Evolutionary conservation across 2,113 vertebrate species (phyloP), one percentile per base, ranked within the genome.

Genomic region (Rhinopomastus cyanomelas): DNA sequence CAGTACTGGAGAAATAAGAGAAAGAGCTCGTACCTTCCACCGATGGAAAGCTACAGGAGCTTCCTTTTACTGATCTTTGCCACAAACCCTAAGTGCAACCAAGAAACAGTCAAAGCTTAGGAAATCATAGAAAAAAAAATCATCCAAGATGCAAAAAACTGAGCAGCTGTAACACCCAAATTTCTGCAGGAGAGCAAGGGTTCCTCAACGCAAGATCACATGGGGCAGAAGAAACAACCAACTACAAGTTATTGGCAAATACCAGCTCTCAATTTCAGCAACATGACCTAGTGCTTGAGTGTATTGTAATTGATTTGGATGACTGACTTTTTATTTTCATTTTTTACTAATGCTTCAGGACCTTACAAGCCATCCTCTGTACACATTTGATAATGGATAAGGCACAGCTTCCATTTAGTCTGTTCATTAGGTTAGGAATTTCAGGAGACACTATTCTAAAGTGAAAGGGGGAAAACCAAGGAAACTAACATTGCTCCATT

Each of bases 301-400:
- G 81, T 42, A 80, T 51, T 92, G 83, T 48, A 77, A 84, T 72
- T 64, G 15, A 83, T 86, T 93, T 71, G 71, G 29, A 77, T 57
- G 16, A 55, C 23, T 71, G 36, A n/a, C 14, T 83, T 92, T 78
- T 88, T 81, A 49, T 74, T 94, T 87, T 72, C 12, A 36, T 36
- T 75, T 92, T 76, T 86, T 68, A 53, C 51, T 66, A 84, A 37
- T 51, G 34, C 17, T 87, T 55, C 48, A 62, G 46, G 29, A 69
- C 27, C 51, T 81, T 65, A 48, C 9, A 78, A 76, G 32, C 22
- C 39, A n/a, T 37, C 29, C 57, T 86, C 52, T 65, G 25, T 8
- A 74, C 6, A 57, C 14, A 30, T 19, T 59, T 81, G 15, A 81
- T 73, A 69, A 78, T 3, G 17, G 3, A 13, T 76, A 84, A 88